These are phyloP conservation scores for Tipula vernalis DNA, from an alignment of 2,888 invertebrate genomes.

Conservation along the genomic window DNA sequence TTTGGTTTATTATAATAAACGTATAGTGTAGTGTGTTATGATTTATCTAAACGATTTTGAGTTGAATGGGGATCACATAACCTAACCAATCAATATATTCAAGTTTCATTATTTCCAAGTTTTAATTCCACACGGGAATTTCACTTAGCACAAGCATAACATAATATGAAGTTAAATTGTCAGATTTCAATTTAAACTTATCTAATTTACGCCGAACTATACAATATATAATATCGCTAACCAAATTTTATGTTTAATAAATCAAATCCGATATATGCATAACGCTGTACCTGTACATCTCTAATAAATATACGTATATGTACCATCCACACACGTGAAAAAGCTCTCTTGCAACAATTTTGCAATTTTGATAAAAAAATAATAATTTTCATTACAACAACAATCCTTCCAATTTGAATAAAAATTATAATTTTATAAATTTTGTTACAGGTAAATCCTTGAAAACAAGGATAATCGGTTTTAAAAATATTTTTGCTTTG, in stretches of 20 bases:
- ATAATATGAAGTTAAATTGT: not conserved
- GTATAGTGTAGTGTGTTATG: not conserved
- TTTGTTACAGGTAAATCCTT: not conserved
- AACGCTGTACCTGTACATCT: not conserved
- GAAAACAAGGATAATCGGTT: conserved; percentile 4
- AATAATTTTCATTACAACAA: not conserved
- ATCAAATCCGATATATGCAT: not conserved
- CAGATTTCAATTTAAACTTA: not conserved
- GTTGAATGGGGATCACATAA: not conserved
- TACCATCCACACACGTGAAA: not conserved
- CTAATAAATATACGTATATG: not conserved
- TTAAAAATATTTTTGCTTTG: not conserved
- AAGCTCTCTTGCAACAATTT: not conserved
- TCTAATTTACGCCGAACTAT: not conserved
- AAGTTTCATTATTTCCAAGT: not conserved
- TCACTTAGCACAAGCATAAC: not conserved
- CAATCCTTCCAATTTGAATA: not conserved
- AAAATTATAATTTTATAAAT: not conserved
- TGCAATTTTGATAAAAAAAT: not conserved
- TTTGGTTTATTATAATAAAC: not conserved
- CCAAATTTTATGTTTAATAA: not conserved
- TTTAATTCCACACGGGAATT: not conserved
- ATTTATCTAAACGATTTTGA: not conserved
- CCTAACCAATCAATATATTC: not conserved
- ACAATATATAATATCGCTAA: not conserved